phyloP scores from a whole-genome alignment of 2,888 invertebrate genomes.

The Lasioglossum pauxillum region DNA sequence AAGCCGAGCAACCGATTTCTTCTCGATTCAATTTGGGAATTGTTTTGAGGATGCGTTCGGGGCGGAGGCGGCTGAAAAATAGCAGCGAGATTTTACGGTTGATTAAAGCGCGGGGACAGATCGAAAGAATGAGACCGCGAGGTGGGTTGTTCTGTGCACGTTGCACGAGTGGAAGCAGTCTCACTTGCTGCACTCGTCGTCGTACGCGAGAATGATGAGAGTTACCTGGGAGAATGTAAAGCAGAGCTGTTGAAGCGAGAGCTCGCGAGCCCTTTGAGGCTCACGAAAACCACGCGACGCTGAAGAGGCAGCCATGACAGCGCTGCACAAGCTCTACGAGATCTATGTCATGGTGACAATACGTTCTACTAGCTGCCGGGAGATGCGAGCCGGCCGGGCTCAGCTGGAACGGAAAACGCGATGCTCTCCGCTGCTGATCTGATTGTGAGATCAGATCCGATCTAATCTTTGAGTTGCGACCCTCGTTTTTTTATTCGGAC shows the following conservation, averaged over 20 bases:
- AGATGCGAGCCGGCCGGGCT: neutral
- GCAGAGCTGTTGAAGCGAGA: neutral
- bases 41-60: neutral
- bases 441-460: neutral
- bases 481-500: neutral
- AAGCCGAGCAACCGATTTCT: neutral
- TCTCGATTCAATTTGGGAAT: neutral
- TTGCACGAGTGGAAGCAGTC: slow-evolving; percentile 29
- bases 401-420: neutral
- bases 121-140: slow-evolving; percentile 11
- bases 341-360: slow-evolving; percentile 8
- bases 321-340: slow-evolving; percentile 1
- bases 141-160: slow-evolving; percentile 6
- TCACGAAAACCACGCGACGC: neutral
- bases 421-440: neutral
- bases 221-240: slow-evolving; percentile 9
- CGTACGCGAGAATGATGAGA: slow-evolving; percentile 10
- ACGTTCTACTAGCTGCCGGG: neutral
- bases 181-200: neutral
- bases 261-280: slow-evolving; percentile 10
- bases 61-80: neutral
- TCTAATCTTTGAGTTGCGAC: neutral
- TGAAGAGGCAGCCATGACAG: slow-evolving; percentile 11
- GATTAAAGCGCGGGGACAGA: slow-evolving; percentile 17
- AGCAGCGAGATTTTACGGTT: neutral